phyloP scores from a whole-genome alignment of 2,888 invertebrate species.

The Hedychridium roseum region DNA sequence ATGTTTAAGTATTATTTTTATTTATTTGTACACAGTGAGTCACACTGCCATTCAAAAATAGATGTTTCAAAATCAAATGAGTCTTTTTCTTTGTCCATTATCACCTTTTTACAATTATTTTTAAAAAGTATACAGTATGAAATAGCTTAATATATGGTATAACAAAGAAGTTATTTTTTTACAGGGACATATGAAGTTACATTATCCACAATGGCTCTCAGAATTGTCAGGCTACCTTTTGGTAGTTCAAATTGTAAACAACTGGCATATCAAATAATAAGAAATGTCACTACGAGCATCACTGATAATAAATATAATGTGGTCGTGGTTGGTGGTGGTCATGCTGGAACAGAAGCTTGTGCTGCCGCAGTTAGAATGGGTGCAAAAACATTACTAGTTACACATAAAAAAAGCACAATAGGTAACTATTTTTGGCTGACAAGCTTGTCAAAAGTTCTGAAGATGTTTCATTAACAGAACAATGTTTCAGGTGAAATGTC shows the following conservation, averaged over 20 bases:
- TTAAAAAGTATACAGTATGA: background rate
- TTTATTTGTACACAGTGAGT: no score
- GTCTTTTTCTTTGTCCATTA: no score
- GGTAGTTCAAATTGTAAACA: constrained; percentile 6
- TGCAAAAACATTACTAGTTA: constrained; percentile 79
- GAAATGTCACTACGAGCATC: constrained; percentile 17
- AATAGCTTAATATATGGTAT: background rate
- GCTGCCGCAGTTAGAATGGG: constrained; percentile 86
- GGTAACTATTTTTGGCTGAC: constrained; percentile 64
- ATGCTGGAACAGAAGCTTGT: constrained; percentile 90
- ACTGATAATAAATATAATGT: constrained; percentile 70
- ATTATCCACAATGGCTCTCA: constrained; percentile 33
- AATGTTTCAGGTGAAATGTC: constrained; percentile 87
- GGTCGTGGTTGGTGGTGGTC: constrained; percentile 88
- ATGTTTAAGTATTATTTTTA: no score
- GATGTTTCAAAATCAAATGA: no score
- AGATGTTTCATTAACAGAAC: no score
- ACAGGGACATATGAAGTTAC: background rate
- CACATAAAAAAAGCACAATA: constrained; percentile 83
- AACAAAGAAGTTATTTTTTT: constrained; percentile 2
- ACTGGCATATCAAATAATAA: constrained; percentile 17
- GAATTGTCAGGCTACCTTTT: constrained; percentile 16
- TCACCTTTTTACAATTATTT: background rate
- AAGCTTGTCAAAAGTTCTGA: constrained; percentile 1
- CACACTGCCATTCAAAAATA: no score